phyloP scores from a whole-genome alignment of 1,140 invertebrate species.

The Oppia nitens region DNA sequence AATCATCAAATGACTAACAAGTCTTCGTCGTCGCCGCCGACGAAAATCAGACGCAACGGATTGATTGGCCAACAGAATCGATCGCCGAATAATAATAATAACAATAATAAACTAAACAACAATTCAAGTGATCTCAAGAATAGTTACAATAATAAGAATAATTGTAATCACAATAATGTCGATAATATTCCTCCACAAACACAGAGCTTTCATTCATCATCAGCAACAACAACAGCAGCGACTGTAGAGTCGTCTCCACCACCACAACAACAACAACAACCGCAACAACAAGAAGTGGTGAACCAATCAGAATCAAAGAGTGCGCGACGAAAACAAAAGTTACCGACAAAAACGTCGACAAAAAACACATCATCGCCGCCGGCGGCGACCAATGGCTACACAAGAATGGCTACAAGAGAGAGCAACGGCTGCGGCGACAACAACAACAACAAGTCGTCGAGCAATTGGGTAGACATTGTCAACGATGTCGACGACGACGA shows the following conservation, averaged over 20 bases:
- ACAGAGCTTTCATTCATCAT: background rate
- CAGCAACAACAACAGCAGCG: background rate
- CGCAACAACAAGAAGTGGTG: too few species aligned
- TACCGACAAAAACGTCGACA: constrained; percentile 8
- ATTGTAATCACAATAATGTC: background rate
- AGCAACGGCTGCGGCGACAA: too few species aligned
- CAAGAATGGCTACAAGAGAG: background rate
- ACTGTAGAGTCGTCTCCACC: too few species aligned
- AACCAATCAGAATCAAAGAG: too few species aligned
- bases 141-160: background rate
- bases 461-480: too few species aligned
- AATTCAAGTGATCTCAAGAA: too few species aligned
- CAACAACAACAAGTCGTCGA: too few species aligned
- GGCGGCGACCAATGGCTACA: background rate
- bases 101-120: background rate
- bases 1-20: background rate
- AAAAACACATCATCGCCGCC: background rate
- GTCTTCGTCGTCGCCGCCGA: background rate
- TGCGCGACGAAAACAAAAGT: constrained; percentile 11
- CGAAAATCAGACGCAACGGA: background rate
- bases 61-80: background rate
- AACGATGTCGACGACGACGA: constrained; percentile 7
- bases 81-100: background rate
- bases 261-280: too few species aligned
- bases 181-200: background rate